A percentile compares a stretch with the other conserved stretches of the same genome.
phyloP scores from a whole-genome alignment of 2,888 invertebrate genomes.

The Fissipunctia ypsillon region DNA sequence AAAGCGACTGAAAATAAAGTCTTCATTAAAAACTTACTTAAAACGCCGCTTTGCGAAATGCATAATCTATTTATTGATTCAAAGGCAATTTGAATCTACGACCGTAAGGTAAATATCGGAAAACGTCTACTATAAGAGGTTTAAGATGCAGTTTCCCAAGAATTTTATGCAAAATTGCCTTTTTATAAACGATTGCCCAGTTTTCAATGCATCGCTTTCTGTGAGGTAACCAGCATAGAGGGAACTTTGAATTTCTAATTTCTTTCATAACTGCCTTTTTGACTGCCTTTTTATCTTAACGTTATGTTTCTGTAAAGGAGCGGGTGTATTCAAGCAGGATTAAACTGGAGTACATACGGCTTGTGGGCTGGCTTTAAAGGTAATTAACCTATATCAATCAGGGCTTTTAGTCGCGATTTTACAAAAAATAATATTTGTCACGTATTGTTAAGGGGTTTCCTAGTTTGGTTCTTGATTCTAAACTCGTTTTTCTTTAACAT shows the following conservation, averaged over 20 bases:
- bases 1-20: not conserved
- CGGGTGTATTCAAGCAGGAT: not conserved
- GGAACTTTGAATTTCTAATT: conserved; percentile 57
- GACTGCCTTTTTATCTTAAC: conserved; percentile 20
- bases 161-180: conserved; percentile 77
- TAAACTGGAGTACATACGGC: not conserved
- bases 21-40: conserved; percentile 48
- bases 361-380: not conserved
- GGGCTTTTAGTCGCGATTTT: not conserved
- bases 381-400: not conserved
- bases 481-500: not conserved
- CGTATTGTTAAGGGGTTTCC: not conserved
- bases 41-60: conserved; percentile 37
- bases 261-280: conserved; percentile 36
- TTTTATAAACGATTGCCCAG: conserved; percentile 74
- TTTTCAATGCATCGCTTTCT: conserved; percentile 64
- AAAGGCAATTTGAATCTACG: conserved; percentile 66
- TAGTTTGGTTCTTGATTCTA: not conserved
- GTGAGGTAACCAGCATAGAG: conserved; percentile 53
- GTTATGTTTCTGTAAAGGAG: conserved; percentile 21
- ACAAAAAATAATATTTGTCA: too few relatives aligned
- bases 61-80: conserved; percentile 57
- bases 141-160: conserved; percentile 71
- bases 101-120: conserved; percentile 69
- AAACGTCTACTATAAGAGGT: conserved; percentile 71